phyloP scores from a whole-genome alignment of 1,140 invertebrate species.

The Lethrus apterus region DNA sequence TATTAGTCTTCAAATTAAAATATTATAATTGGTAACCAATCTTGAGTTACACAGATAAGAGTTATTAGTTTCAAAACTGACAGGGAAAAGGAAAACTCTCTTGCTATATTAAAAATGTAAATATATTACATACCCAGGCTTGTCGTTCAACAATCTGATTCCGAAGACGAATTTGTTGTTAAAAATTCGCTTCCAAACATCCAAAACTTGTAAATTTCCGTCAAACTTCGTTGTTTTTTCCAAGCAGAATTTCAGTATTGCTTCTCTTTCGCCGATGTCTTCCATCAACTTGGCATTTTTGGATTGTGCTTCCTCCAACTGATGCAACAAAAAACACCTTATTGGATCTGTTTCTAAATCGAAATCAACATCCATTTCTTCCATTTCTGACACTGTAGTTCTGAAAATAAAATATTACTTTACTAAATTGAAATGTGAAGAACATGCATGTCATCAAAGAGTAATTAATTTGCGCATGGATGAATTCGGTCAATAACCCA shows the following conservation, averaged over 20 bases:
- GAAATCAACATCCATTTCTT: slow-evolving; percentile 17
- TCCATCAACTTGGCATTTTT: slow-evolving; percentile 15
- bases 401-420: too few relatives aligned
- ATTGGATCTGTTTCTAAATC: slow-evolving; percentile 15
- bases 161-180: slow-evolving; percentile 23
- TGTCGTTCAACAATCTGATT: slow-evolving; percentile 18
- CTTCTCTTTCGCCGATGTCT: slow-evolving; percentile 8
- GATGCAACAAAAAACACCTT: slow-evolving; percentile 17
- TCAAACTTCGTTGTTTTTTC: neutral
- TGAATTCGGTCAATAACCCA: too few relatives aligned
- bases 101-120: too few relatives aligned
- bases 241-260: slow-evolving; percentile 7
- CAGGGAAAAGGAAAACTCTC: too few relatives aligned
- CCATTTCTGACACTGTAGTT: neutral
- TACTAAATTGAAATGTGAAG: too few relatives aligned
- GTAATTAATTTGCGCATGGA: too few relatives aligned
- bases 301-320: slow-evolving; percentile 15
- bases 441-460: too few relatives aligned
- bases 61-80: too few relatives aligned
- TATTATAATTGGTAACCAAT: too few relatives aligned
- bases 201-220: neutral
- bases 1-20: too few relatives aligned
- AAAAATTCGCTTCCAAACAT: slow-evolving; percentile 18
- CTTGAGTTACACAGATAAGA: too few relatives aligned
- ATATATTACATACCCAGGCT: too few relatives aligned